Evolutionary conservation across 2,113 vertebrate genomes (phyloP), one percentile per base, ranked within the genome.

Genomic region (Epinephelus cyanopodus): DNA sequence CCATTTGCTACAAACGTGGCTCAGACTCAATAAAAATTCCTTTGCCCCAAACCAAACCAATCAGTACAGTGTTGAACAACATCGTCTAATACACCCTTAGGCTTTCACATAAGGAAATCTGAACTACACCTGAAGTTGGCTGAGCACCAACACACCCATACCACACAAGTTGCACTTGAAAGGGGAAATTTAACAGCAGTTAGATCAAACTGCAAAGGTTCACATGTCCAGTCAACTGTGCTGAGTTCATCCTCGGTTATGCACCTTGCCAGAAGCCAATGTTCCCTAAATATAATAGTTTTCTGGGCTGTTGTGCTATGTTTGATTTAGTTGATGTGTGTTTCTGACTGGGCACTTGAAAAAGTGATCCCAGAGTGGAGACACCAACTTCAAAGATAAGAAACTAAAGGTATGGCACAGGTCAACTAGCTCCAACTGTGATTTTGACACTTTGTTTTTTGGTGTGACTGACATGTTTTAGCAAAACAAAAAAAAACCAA

Each of bases 171-270:
- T 45, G 42, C 42, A 45, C 42, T 45, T 45, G 8, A 12, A 45
- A 45, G 42, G 3, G 42, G 9, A 45, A 45, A 12, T 45, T 45
- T 45, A 45, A 45, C 42, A 79, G 60, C 79, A 63, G 17, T 71
- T 45, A 45, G 42, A 45, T 71, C 27, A 47, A 79, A 64, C 74
- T 68, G n/a, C 33, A 61, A 54, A 56, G 33, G 14, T 65, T 21
- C 27, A 53, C 17, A 37, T 62, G 63, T 23, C 79, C 60, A 67
- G 74, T 67, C 57, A 61, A 48, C 42, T 52, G 67, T 33, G 47
- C 10, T n/a, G 33, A 77, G 73, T 37, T 37, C 33, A 78, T 42
- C 19, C 60, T 37, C 12, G 80, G 58, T 79, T 61, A 29, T 33
- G 47, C 12, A 23, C 33, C 23, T 74, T 25, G 42, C 75, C 39